Percentiles rank a stretch among this genome's conserved stretches.
These are phyloP conservation scores for Drusus annulatus DNA, from an alignment of 1,140 invertebrate genomes.

Conservation along the genomic window DNA sequence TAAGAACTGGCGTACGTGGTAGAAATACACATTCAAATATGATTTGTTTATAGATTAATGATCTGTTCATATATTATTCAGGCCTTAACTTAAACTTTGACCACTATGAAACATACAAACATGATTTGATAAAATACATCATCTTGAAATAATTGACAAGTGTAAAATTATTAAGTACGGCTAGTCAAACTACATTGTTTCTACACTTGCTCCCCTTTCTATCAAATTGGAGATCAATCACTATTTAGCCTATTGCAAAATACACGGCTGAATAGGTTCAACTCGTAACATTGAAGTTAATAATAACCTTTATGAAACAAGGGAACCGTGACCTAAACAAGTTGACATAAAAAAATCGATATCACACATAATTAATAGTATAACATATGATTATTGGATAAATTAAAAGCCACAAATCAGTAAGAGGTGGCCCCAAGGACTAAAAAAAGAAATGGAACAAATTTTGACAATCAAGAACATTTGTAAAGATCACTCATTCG, in stretches of 20 bases:
- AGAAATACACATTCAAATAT: neutral
- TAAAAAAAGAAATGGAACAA: neutral
- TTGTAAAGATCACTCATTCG: no score
- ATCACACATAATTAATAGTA: neutral
- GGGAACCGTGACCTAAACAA: conserved; percentile 56
- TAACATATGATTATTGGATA: neutral
- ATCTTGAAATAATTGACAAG: neutral
- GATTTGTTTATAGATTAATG: no score
- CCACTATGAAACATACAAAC: neutral
- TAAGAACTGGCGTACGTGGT: neutral
- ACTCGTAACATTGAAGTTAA: conserved; percentile 47
- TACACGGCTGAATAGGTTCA: conserved; percentile 20
- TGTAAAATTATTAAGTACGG: neutral
- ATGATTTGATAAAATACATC: neutral
- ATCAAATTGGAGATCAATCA: conserved; percentile 21
- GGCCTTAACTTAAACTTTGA: neutral
- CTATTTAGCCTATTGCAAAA: conserved; percentile 24
- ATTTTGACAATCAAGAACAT: conserved; percentile 36
- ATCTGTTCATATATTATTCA: no score
- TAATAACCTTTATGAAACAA: conserved; percentile 51
- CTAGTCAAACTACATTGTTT: neutral
- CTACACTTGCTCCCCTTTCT: neutral
- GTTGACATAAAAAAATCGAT: conserved; percentile 6
- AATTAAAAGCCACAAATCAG: neutral
- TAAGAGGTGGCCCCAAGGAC: neutral